phyloP scores from a whole-genome alignment of 2,797 vertebrate species.

The Karalla daura region DNA sequence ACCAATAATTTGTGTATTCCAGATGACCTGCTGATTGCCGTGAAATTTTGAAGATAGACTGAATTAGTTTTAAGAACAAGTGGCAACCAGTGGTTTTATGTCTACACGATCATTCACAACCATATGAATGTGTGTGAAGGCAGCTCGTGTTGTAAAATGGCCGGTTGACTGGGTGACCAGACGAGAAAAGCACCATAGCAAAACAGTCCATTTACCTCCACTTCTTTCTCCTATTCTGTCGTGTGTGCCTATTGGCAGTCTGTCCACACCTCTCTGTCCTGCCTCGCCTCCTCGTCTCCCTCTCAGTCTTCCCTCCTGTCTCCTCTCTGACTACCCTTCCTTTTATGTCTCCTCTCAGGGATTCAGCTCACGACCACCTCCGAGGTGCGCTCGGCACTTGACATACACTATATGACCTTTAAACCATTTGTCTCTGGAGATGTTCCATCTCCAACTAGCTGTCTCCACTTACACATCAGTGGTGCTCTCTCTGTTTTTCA shows the following conservation, averaged over 20 bases:
- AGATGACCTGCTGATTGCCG: too few relatives aligned
- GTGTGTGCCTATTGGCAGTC: not conserved
- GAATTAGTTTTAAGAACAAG: too few relatives aligned
- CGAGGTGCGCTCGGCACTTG: slow-evolving; percentile 30
- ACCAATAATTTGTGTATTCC: too few relatives aligned
- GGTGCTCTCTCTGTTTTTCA: slow-evolving; percentile 28
- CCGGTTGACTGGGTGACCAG: too few relatives aligned
- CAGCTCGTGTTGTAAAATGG: too few relatives aligned
- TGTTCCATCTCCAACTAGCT: slow-evolving; percentile 13
- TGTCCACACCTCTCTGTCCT: slow-evolving; percentile 3
- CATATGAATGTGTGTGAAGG: too few relatives aligned
- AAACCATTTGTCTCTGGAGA: slow-evolving; percentile 51
- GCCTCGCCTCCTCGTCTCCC: not conserved
- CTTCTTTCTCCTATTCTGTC: not conserved
- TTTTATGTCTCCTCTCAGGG: slow-evolving; percentile 17
- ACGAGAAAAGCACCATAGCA: too few relatives aligned
- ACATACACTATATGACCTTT: slow-evolving; percentile 61
- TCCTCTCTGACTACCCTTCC: not conserved
- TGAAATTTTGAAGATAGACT: too few relatives aligned
- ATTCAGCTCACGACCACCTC: slow-evolving; percentile 53
- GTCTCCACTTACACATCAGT: slow-evolving; percentile 21
- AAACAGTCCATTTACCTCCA: too few relatives aligned
- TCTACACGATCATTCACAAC: too few relatives aligned
- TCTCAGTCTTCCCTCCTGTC: not conserved
- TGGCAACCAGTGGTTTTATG: too few relatives aligned